Percentiles rank a stretch among this genome's conserved stretches.
phyloP scores from a whole-genome alignment of 2,113 vertebrate genomes.

The Cnemophilus loriae region DNA sequence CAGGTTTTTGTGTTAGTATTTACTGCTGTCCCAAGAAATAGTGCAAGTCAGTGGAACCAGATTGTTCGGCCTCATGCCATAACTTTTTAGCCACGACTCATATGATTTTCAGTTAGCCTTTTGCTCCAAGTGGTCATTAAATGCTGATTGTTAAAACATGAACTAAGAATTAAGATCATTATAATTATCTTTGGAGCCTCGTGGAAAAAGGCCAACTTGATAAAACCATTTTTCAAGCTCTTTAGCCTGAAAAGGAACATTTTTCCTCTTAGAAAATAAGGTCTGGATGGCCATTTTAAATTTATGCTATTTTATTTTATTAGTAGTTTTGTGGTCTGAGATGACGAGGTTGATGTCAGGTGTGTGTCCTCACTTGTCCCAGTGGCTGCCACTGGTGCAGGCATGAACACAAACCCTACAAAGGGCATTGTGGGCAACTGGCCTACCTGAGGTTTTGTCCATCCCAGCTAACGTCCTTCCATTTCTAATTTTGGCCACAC shows the following conservation, averaged over 20 bases:
- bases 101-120: neutral
- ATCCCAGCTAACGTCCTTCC: neutral
- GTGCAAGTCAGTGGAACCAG: neutral
- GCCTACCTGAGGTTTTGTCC: neutral
- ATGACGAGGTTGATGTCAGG: neutral
- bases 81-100: neutral
- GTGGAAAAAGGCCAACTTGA: neutral
- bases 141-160: neutral
- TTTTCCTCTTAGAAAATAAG: neutral
- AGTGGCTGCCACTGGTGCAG: neutral
- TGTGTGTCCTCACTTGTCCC: neutral
- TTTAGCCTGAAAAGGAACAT: neutral
- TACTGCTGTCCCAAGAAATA: neutral
- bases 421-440: neutral
- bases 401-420: neutral
- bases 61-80: rapidly evolving
- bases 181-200: neutral
- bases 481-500: neutral
- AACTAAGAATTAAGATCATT: neutral
- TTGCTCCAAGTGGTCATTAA: neutral
- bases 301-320: neutral
- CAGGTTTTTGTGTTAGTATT: neutral
- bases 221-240: neutral
- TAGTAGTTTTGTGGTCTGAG: neutral
- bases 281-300: neutral